Evolutionary conservation across 1,140 invertebrate species (phyloP), one percentile per base, ranked within the genome.

Genomic region (Drosophila suzukii): DNA sequence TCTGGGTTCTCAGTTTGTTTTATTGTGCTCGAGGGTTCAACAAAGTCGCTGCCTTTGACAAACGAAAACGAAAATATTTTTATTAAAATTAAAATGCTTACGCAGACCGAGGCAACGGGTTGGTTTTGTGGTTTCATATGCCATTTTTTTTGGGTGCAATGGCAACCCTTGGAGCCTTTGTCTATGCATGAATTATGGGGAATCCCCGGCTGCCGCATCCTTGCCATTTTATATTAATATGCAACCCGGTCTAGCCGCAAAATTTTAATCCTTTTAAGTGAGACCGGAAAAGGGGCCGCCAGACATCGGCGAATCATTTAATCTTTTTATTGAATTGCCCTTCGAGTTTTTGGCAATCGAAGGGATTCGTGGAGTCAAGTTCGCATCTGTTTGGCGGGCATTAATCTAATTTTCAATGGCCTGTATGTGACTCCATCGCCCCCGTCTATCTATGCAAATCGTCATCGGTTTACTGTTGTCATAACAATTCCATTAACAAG

Each of bases 261-360:
- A 88, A 83, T 76, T 55, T 75, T 86, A 86, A 86, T 86, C 83
- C 79, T 86, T 86, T 86, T 88, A 86, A 86, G 83, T 86, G 83
- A 77, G 75, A 65, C 82, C 51, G 34, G 34, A 55, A 27, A 60
- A 60, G 43, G 49, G 47, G 55, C 38, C 38, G 20, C 58, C 53
- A 58, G 38, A 39, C 47, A 44, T 34, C 20, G 47, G 61, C 68
- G 54, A 76, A 72, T 65, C 83, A 65, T 86, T 81, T 86, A 75
- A 79, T 79, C 83, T 86, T 73, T 86, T 86, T 81, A 88, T 78
- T 78, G 75, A 77, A 77, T 77, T 53, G 39, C 59, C 77, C 70
- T 60, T 36, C 46, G 43, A 75, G 41, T 55, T 81, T 59, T 85
- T 54, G 78, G 74, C 43, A 59, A 61, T 61, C 81, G 60, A 83